These are phyloP conservation scores for Microplitis deprimator DNA, from an alignment of 2,888 invertebrate genomes.

Conservation along the genomic window DNA sequence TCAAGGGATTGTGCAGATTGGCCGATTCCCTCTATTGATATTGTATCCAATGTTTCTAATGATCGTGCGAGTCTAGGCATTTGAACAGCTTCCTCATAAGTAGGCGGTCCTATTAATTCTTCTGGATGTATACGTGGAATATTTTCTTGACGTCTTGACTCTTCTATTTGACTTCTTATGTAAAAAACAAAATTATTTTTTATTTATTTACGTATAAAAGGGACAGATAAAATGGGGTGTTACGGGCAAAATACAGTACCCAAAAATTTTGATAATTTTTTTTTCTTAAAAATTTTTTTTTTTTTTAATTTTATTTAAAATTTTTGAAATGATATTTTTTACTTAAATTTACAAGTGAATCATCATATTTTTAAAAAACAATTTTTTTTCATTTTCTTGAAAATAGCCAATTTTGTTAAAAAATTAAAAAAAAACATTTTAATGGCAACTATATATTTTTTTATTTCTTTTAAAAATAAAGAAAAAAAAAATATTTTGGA, in stretches of 20 bases:
- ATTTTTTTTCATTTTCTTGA: no score
- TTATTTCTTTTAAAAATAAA: not conserved
- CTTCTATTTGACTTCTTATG: conserved; percentile 57
- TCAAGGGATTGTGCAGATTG: conserved; percentile 35
- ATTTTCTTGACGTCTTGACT: conserved; percentile 23
- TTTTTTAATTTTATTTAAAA: no score
- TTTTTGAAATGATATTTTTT: no score
- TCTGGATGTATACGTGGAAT: conserved; percentile 72
- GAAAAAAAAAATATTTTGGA: not conserved
- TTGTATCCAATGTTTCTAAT: conserved; percentile 62
- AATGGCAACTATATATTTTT: not conserved
- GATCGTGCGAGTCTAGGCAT: conserved; percentile 78
- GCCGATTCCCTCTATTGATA: conserved; percentile 52
- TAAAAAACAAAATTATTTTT: conserved; percentile 27
- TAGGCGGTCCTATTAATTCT: conserved; percentile 80
- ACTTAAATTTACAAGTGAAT: no score
- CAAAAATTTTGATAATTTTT: no score
- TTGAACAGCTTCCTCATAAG: conserved; percentile 83
- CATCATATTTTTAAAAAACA: no score
- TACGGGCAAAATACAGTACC: no score
- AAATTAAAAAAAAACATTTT: not conserved
- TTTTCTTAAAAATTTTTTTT: no score
- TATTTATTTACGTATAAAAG: not conserved
- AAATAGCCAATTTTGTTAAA: no score
- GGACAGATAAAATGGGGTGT: not conserved